These are phyloP conservation scores for Cerastis rubricosa DNA, from an alignment of 2,888 invertebrate species.

Conservation along the genomic window DNA sequence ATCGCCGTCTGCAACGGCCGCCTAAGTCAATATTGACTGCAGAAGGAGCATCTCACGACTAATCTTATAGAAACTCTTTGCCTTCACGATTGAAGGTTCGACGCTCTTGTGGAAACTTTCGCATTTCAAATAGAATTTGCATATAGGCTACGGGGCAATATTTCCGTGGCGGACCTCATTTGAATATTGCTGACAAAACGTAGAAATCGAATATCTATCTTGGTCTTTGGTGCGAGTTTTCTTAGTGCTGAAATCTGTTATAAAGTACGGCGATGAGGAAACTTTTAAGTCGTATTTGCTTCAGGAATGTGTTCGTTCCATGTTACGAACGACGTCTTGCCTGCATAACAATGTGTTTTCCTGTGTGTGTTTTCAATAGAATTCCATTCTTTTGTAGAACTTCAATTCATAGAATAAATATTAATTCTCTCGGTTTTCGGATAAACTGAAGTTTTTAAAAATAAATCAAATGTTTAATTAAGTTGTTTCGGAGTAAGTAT, in stretches of 20 bases:
- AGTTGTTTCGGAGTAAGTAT: neutral
- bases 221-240: constrained; percentile 61
- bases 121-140: constrained; percentile 88
- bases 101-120: constrained; percentile 85
- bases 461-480: neutral
- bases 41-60: constrained; percentile 85
- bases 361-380: constrained; percentile 54
- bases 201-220: constrained; percentile 77
- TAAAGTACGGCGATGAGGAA: constrained; percentile 55
- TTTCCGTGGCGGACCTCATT: constrained; percentile 84
- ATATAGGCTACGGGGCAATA: constrained; percentile 87
- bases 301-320: constrained; percentile 44
- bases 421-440: constrained; percentile 15
- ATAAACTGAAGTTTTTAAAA: neutral
- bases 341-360: constrained; percentile 51
- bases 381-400: constrained; percentile 26
- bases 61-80: constrained; percentile 90
- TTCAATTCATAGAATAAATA: constrained; percentile 16
- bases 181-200: constrained; percentile 86
- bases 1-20: constrained; percentile 67
- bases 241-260: constrained; percentile 59
- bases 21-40: constrained; percentile 85
- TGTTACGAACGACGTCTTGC: constrained; percentile 37
- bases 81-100: constrained; percentile 86
- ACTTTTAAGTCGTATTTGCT: constrained; percentile 57